Percentiles rank a stretch among this genome's conserved stretches.
phyloP scores from a whole-genome alignment of 2,888 invertebrate genomes.

The Cancer borealis region DNA sequence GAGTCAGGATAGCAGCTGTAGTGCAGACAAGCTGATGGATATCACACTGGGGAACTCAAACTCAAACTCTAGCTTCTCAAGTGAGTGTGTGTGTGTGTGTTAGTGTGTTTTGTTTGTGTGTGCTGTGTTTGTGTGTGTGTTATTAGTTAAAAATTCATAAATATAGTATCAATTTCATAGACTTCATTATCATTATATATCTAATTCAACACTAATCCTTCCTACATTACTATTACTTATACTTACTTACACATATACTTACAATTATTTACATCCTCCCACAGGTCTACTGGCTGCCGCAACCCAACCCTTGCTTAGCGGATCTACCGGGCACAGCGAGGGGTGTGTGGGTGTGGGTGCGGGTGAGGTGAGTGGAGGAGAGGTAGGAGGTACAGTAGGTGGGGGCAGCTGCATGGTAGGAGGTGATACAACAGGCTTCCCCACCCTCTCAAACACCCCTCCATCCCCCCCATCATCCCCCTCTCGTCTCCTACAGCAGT shows the following conservation, averaged over 20 bases:
- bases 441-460: conserved; percentile 59
- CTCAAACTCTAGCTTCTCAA: conserved; percentile 72
- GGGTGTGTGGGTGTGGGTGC: conserved; percentile 16
- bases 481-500: conserved; percentile 70
- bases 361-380: not conserved
- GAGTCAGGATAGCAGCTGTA: conserved; percentile 60
- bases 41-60: conserved; percentile 68
- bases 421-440: conserved; percentile 50
- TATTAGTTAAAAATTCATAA: not conserved
- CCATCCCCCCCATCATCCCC: conserved; percentile 68
- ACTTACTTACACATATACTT: not conserved
- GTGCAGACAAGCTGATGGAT: conserved; percentile 67
- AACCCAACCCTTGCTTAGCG: conserved; percentile 55
- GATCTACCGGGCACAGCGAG: conserved; percentile 9
- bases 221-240: too few relatives aligned
- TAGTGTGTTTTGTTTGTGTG: not conserved
- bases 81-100: conserved; percentile 49
- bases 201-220: not conserved
- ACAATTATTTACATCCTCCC: not conserved
- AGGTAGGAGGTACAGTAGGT: conserved; percentile 27
- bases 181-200: too few relatives aligned
- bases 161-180: not conserved
- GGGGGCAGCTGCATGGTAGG: not conserved
- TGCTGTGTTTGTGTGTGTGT: not conserved
- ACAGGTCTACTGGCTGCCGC: conserved; percentile 70